Conservation (phyloP, 1,140 invertebrate species). For the Arion vulgaris region DNA sequence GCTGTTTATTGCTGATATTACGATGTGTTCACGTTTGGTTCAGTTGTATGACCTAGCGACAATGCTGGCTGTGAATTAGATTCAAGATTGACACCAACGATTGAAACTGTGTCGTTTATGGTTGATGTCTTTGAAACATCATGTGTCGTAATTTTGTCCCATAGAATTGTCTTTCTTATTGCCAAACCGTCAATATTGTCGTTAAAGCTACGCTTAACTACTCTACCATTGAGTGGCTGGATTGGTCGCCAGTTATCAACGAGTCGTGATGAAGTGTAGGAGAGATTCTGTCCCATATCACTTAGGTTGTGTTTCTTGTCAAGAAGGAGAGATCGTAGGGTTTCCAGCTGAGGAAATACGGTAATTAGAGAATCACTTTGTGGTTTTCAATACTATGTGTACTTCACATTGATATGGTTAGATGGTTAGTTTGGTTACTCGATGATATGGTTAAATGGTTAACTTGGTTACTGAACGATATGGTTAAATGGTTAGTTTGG, state of each 20-base stretch:
- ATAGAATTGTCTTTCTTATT: no score
- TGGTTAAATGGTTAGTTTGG: no score
- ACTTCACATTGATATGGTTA: no score
- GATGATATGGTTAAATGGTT: no score
- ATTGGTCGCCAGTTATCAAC: conserved; percentile 64
- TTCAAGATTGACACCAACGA: not conserved
- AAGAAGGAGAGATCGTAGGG: conserved; percentile 29
- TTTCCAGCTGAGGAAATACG: conserved; percentile 30
- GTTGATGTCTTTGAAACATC: not conserved
- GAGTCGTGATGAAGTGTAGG: conserved; percentile 40
- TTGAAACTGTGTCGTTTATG: not conserved
- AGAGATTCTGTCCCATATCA: conserved; percentile 9
- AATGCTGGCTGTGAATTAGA: not conserved
- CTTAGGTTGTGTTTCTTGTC: conserved; percentile 32
- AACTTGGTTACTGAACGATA: no score
- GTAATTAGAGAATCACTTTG: not conserved
- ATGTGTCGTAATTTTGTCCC: not conserved
- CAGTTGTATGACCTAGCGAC: not conserved
- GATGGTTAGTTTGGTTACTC: no score
- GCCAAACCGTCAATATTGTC: not conserved
- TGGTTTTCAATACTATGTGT: no score
- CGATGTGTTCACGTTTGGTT: not conserved
- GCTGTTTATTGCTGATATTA: not conserved
- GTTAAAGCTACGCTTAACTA: conserved; percentile 45
- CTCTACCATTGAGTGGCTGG: conserved; percentile 57